Conservation (phyloP, 2,113 vertebrate species). For the Sceloporus undulatus region DNA sequence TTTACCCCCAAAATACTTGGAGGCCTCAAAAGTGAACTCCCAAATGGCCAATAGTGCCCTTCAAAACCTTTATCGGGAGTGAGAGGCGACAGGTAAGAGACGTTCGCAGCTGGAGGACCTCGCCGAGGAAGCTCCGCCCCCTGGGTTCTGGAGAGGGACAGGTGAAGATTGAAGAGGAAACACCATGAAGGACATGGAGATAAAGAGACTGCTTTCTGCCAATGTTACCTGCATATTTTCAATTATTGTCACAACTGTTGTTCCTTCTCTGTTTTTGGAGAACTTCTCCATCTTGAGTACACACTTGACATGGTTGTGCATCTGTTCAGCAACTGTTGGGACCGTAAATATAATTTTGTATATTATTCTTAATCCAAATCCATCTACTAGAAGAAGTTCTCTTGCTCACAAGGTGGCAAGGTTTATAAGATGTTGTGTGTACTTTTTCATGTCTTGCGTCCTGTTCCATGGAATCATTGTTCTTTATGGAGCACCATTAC, state of each 20-base stretch:
- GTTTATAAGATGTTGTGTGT: conserved; percentile 89
- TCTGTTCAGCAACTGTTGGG: conserved; percentile 82
- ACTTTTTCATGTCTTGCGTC: conserved; percentile 92
- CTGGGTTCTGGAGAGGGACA: too few relatives aligned
- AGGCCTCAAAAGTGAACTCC: too few relatives aligned
- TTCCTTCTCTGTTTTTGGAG: conserved; percentile 81
- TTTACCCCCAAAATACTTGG: background rate
- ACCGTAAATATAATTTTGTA: conserved; percentile 82
- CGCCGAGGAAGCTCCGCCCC: too few relatives aligned
- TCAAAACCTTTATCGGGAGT: too few relatives aligned
- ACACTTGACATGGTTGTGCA: conserved; percentile 89
- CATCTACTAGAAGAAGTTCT: conserved; percentile 86
- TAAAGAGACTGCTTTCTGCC: conserved; percentile 84
- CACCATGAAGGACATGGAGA: conserved; percentile 88
- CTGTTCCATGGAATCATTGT: conserved; percentile 92
- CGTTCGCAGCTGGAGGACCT: too few relatives aligned
- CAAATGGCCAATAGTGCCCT: too few relatives aligned
- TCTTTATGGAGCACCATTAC: conserved; percentile 93
- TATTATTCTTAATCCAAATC: conserved; percentile 84
- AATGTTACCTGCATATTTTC: conserved; percentile 84
- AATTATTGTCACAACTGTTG: conserved; percentile 80
- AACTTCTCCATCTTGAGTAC: conserved; percentile 88
- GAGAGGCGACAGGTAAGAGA: too few relatives aligned
- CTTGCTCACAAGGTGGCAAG: conserved; percentile 89
- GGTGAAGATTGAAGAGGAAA: conserved; percentile 29